Evolutionary conservation across 2,888 invertebrate species (phyloP).

Genomic region (Cerastis leucographa): DNA sequence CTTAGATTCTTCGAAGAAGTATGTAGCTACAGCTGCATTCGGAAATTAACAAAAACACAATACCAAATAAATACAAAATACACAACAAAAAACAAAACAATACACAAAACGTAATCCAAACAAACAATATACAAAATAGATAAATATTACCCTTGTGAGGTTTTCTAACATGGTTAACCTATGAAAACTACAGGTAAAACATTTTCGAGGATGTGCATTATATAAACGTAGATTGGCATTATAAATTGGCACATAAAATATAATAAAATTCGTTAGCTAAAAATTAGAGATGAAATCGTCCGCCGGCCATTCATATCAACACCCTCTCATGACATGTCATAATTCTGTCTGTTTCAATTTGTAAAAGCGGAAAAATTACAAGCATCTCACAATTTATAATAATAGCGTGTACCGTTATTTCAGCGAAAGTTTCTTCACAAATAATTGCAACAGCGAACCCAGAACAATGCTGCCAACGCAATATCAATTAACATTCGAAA

Average conservation of each 20-base stretch:
- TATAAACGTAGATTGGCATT: neutral
- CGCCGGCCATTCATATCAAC: neutral
- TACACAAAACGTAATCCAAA: no score
- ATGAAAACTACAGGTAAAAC: neutral
- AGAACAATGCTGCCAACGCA: constrained; percentile 71
- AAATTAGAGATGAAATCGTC: constrained; percentile 5
- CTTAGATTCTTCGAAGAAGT: neutral
- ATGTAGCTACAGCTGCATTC: neutral
- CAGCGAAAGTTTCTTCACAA: constrained; percentile 56
- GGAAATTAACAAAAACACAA: no score
- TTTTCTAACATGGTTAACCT: neutral
- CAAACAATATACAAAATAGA: no score
- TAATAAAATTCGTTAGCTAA: constrained; percentile 10
- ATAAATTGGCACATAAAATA: neutral
- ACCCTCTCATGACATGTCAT: constrained; percentile 34
- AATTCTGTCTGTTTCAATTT: constrained; percentile 42
- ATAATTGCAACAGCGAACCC: constrained; percentile 58
- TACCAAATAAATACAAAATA: no score
- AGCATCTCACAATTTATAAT: constrained; percentile 31
- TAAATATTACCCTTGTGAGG: no score
- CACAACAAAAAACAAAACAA: no score
- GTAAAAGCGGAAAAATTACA: constrained; percentile 36
- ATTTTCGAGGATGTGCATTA: neutral
- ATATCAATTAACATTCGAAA: constrained; percentile 76
- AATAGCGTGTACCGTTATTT: constrained; percentile 34